These are phyloP conservation scores for Drosophila monieri DNA, from an alignment of 2,888 invertebrate species.

Conservation along the genomic window DNA sequence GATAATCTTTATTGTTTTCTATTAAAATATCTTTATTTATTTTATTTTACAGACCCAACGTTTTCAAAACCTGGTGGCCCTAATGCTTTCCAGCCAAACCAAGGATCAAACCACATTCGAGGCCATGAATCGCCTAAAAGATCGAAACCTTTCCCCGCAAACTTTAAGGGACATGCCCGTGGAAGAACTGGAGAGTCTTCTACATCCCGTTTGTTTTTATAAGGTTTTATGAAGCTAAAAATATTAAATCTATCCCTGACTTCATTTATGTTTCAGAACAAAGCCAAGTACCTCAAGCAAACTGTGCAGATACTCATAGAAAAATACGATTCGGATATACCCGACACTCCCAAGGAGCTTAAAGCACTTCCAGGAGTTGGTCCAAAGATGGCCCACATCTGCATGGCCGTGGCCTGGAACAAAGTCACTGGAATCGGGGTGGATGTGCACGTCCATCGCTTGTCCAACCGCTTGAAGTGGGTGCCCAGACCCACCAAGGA, in stretches of 20 bases:
- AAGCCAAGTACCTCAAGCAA: constrained; percentile 95
- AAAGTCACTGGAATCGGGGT: constrained; percentile 95
- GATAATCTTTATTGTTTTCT: no score
- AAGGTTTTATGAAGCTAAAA: constrained; percentile 86
- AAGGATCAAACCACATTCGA: constrained; percentile 92
- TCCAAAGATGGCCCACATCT: constrained; percentile 98
- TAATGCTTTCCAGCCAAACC: constrained; percentile 99
- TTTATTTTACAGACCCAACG: constrained; percentile 88
- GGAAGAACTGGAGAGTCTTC: constrained; percentile 90
- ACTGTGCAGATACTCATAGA: constrained; percentile 91
- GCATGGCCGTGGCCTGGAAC: constrained; percentile 97
- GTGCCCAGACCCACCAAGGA: constrained; percentile 89
- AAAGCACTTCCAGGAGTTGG: constrained; percentile 97
- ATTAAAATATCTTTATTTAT: no score
- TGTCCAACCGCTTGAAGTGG: constrained; percentile 96
- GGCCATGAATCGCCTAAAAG: constrained; percentile 92
- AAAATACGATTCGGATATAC: constrained; percentile 94
- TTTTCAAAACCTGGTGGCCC: constrained; percentile 94
- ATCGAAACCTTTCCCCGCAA: constrained; percentile 88
- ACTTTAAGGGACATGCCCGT: constrained; percentile 89
- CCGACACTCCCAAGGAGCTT: constrained; percentile 91
- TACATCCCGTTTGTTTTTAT: constrained; percentile 98
- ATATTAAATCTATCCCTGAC: neutral
- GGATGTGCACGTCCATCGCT: constrained; percentile 98
- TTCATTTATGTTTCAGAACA: constrained; percentile 87